Conservation (phyloP, 2,797 vertebrate species). For the Numenius phaeopus region DNA sequence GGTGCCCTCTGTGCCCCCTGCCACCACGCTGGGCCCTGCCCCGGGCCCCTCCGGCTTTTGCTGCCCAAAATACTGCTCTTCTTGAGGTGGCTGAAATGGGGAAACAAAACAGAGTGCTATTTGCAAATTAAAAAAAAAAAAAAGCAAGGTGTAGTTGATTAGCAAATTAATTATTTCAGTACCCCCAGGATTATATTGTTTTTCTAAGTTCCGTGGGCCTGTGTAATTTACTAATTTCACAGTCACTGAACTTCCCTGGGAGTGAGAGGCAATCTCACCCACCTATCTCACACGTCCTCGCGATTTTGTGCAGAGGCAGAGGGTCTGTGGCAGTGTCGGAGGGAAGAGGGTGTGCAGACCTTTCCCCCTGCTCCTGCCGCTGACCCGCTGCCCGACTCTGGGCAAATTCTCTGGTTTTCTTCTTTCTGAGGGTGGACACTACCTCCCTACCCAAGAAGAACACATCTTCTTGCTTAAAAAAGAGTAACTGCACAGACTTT, state of each 20-base stretch:
- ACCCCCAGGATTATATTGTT: conserved; percentile 76
- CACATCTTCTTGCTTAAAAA: not conserved
- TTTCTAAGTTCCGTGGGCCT: conserved; percentile 75
- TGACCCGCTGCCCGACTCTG: not conserved
- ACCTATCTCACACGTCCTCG: not conserved
- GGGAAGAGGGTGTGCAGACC: not conserved
- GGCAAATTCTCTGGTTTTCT: not conserved
- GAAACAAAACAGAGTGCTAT: conserved; percentile 16
- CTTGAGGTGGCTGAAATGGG: conserved; percentile 24
- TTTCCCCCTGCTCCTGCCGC: not conserved
- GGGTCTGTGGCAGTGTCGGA: not conserved
- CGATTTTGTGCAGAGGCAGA: not conserved
- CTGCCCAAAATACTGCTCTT: conserved; percentile 21
- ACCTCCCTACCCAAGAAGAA: not conserved
- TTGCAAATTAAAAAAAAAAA: conserved; percentile 58
- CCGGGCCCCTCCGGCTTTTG: not conserved
- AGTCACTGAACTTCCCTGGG: conserved; percentile 77
- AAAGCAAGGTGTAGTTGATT: conserved; percentile 78
- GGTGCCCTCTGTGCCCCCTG: fast-evolving
- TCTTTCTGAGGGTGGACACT: not conserved
- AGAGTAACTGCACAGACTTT: not conserved
- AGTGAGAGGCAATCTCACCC: conserved; percentile 36
- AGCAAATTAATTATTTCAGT: conserved; percentile 82
- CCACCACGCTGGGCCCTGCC: not conserved
- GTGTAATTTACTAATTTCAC: conserved; percentile 77